These are phyloP conservation scores for Polyommatus iphigenia DNA, from an alignment of 2,888 invertebrate species.

Conservation along the genomic window DNA sequence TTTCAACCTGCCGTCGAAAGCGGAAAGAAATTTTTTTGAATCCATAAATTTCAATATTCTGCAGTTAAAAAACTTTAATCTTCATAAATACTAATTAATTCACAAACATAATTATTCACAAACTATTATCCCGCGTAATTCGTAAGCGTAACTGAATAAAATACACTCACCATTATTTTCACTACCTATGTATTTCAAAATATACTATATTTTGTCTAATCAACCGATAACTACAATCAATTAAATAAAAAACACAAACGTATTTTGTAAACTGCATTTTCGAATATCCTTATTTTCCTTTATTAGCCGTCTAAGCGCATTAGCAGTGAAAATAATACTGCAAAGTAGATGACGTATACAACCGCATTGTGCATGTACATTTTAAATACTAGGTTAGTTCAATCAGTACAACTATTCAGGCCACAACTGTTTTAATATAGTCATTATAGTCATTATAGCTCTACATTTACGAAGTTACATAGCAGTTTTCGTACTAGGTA, in stretches of 20 bases:
- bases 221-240: conserved; percentile 40
- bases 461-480: neutral
- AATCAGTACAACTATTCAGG: conserved; percentile 66
- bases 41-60: too few relatives aligned
- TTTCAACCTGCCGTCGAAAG: neutral
- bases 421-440: conserved; percentile 46
- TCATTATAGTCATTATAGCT: conserved; percentile 44
- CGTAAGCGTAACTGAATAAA: neutral
- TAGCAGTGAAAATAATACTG: conserved; percentile 77
- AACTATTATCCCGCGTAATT: neutral
- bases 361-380: conserved; percentile 76
- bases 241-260: conserved; percentile 53
- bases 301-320: conserved; percentile 72
- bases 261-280: conserved; percentile 65
- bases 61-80: too few relatives aligned
- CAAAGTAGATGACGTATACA: conserved; percentile 77
- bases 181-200: conserved; percentile 30
- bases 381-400: conserved; percentile 73
- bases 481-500: neutral
- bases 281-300: conserved; percentile 61
- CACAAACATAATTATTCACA: too few relatives aligned
- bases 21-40: too few relatives aligned
- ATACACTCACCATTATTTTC: conserved; percentile 13
- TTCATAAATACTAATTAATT: too few relatives aligned
- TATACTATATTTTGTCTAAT: neutral